Conservation (phyloP, 2,888 invertebrate genomes). For the Gymnocheta viridis region DNA sequence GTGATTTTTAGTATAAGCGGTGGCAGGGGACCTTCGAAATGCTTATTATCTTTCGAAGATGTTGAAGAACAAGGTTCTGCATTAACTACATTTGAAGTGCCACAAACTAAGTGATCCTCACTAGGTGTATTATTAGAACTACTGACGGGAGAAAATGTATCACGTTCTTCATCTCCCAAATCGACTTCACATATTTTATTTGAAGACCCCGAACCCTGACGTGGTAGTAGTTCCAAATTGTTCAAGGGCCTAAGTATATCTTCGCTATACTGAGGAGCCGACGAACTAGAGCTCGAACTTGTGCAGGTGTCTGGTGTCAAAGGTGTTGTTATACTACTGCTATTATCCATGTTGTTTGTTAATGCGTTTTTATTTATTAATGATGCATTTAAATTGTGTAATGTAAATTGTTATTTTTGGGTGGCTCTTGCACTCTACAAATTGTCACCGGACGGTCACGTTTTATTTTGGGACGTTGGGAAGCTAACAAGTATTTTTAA, state of each 20-base stretch:
- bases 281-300: slow-evolving; percentile 71
- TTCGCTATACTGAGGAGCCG: slow-evolving; percentile 78
- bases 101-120: slow-evolving; percentile 56
- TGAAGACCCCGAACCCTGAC: slow-evolving; percentile 74
- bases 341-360: slow-evolving; percentile 51
- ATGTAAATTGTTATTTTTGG: slow-evolving; percentile 1
- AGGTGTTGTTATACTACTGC: slow-evolving; percentile 51
- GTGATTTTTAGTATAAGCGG: slow-evolving; percentile 68
- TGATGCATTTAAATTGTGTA: slow-evolving; percentile 60
- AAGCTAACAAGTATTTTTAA: slow-evolving; percentile 27
- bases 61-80: slow-evolving; percentile 45
- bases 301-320: slow-evolving; percentile 60
- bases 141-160: slow-evolving; percentile 80
- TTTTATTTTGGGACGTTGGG: slow-evolving; percentile 51
- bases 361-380: slow-evolving; percentile 23
- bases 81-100: slow-evolving; percentile 43
- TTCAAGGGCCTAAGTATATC: slow-evolving; percentile 72
- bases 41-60: slow-evolving; percentile 75
- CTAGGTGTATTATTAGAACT: slow-evolving; percentile 74
- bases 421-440: slow-evolving; percentile 3
- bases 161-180: slow-evolving; percentile 81
- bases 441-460: slow-evolving; percentile 64
- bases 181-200: slow-evolving; percentile 80
- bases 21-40: slow-evolving; percentile 70
- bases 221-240: slow-evolving; percentile 71